A percentile compares a stretch with the other conserved stretches of the same genome.
These are phyloP conservation scores for Synanthedon tipuliformis DNA, from an alignment of 2,888 invertebrate species.

Conservation along the genomic window DNA sequence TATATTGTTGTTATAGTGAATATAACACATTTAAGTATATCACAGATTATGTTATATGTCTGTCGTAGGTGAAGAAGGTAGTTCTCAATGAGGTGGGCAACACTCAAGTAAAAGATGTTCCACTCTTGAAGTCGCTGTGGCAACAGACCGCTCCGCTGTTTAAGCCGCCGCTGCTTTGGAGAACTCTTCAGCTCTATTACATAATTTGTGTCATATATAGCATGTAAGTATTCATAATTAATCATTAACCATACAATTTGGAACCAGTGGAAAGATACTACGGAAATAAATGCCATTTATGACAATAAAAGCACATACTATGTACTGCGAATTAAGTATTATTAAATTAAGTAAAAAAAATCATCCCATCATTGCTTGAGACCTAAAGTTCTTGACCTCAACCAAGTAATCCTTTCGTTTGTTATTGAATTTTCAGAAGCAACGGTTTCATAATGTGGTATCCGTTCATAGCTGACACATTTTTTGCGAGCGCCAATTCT, in stretches of 20 bases:
- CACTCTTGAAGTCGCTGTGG: conserved; percentile 50
- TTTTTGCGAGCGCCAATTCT: conserved; percentile 18
- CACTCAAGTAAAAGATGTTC: conserved; percentile 11
- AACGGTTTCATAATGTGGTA: conserved; percentile 60
- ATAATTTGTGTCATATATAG: conserved; percentile 70
- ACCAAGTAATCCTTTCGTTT: too few relatives aligned
- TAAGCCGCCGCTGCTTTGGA: conserved; percentile 48
- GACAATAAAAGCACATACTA: too few relatives aligned
- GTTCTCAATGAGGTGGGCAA: conserved; percentile 20
- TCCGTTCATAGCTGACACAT: conserved; percentile 53
- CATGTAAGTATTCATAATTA: conserved; percentile 46
- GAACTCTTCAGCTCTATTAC: conserved; percentile 58
- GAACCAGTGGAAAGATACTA: too few relatives aligned
- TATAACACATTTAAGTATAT: too few relatives aligned
- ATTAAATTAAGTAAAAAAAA: too few relatives aligned
- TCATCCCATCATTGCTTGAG: too few relatives aligned
- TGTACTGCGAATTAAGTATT: too few relatives aligned
- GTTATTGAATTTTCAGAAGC: conserved; percentile 24
- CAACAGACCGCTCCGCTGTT: conserved; percentile 63
- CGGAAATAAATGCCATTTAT: too few relatives aligned
- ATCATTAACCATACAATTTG: too few relatives aligned
- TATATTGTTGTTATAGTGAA: too few relatives aligned
- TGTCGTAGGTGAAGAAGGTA: conserved; percentile 21
- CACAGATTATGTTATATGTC: too few relatives aligned
- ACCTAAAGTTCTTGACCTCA: too few relatives aligned